Conservation (phyloP, 2,888 invertebrate species). For the Copidosoma aretas region DNA sequence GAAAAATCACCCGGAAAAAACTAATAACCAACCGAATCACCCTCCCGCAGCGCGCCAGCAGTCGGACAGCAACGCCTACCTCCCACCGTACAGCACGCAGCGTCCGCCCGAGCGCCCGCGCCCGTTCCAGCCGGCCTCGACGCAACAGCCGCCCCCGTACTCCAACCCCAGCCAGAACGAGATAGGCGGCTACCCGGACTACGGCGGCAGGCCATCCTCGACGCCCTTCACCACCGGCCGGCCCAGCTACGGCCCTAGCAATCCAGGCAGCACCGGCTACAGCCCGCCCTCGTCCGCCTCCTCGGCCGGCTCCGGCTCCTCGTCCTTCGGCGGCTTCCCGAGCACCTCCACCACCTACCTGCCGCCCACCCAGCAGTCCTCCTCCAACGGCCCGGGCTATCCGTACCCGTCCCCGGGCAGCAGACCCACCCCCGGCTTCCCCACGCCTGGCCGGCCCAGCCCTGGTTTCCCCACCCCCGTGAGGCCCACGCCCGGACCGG, state of each 20-base stretch:
- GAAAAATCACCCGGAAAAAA: no score
- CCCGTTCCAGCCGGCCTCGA: constrained; percentile 69
- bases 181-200: constrained; percentile 48
- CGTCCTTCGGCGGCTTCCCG: constrained; percentile 42
- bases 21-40: background rate
- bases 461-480: constrained; percentile 56
- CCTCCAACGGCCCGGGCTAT: constrained; percentile 38
- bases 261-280: constrained; percentile 42
- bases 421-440: constrained; percentile 45
- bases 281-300: constrained; percentile 18
- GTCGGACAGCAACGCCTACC: constrained; percentile 61
- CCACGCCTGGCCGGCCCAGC: constrained; percentile 54
- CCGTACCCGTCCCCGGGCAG: constrained; percentile 41
- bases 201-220: constrained; percentile 38
- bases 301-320: constrained; percentile 39
- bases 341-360: constrained; percentile 47
- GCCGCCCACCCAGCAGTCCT: constrained; percentile 31
- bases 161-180: constrained; percentile 49
- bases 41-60: constrained; percentile 69
- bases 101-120: constrained; percentile 71
- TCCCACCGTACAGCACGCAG: constrained; percentile 66
- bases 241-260: constrained; percentile 51
- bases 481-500: constrained; percentile 44
- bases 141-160: constrained; percentile 58
- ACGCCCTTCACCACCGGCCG: constrained; percentile 42